These are phyloP conservation scores for Eurosta solidaginis DNA, from an alignment of 1,140 invertebrate species.

Conservation along the genomic window DNA sequence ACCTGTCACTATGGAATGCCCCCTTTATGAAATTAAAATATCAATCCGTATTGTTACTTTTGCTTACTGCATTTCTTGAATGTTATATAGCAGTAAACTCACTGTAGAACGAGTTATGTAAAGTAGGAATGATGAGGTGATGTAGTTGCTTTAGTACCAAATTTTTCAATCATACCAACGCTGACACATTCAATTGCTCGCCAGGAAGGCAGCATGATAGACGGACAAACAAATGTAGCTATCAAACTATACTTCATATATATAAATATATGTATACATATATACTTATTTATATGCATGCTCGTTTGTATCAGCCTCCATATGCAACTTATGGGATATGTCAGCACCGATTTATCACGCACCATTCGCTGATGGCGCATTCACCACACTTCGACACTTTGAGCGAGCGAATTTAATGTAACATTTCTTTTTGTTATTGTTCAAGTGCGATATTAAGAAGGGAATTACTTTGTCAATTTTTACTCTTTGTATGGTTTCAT, in stretches of 20 bases:
- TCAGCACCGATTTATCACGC: conserved; percentile 24
- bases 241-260: too few species aligned
- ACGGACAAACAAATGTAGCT: not conserved
- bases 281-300: not conserved
- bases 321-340: conserved; percentile 1
- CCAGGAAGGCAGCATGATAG: not conserved
- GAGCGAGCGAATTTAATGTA: not conserved
- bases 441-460: too few species aligned
- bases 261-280: too few species aligned
- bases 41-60: too few species aligned
- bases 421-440: not conserved
- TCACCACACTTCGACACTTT: not conserved
- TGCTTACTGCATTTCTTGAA: too few species aligned
- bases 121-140: conserved; percentile 2
- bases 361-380: not conserved
- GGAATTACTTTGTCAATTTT: too few species aligned
- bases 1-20: too few species aligned
- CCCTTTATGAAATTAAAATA: too few species aligned
- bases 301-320: not conserved
- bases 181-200: not conserved
- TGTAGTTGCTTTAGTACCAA: not conserved
- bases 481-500: too few species aligned
- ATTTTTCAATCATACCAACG: not conserved
- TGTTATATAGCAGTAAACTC: too few species aligned
- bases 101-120: not conserved